Base-by-base conservation (phyloP, 2,113 vertebrate genomes). In the Chionodraco myersi region DNA sequence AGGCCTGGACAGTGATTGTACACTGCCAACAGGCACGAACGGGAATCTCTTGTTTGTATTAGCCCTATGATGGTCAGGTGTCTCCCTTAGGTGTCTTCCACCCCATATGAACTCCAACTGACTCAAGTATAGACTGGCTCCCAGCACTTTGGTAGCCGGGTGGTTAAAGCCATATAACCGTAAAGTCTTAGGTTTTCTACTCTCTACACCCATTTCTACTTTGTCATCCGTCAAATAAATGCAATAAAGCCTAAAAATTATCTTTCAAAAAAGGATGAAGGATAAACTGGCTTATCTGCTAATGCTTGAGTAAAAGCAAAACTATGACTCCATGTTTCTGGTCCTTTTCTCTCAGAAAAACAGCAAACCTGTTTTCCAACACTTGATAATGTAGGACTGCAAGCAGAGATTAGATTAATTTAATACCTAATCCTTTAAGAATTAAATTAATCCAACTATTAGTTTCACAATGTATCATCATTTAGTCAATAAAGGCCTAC, bases 1-100 rank as follows among this genome's bases (percentile, higher is more conserved):
- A 84, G 77, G 72, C 77, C 66, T 77, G 77, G 77, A 72, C 77
- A 79, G 54, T n/a, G 74, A 81, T 62, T 65, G 80, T 54, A 48
- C 58, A 53, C 68, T 53, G 57, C 47, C 83, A 45, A 58, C 53
- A 70, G 65, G 86, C 72, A 75, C 8, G 2, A 75, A 73, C 54
- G 44, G 26, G 45, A 75, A 71, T 78, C 36, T 52, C 68, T 21
- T 58, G 11, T 67, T 67, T 53, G 57, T 68, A 62, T 76, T 34
- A 66, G 63, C 18, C 65, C 18, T 47, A 2, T 72, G 53, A 85
- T 15, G 45, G 69, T 73, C 79, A 88, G 76, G 83, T 85, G 82
- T 79, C 34, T 80, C 53, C 59, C 60, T 5, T 44, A 49, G 62
- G 70, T 75, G 62, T 53, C 36, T 36, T 71, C 59, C 62, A 64